Base-by-base conservation (phyloP, 2,113 vertebrate genomes). In the Acanthochromis polyacanthus region DNA sequence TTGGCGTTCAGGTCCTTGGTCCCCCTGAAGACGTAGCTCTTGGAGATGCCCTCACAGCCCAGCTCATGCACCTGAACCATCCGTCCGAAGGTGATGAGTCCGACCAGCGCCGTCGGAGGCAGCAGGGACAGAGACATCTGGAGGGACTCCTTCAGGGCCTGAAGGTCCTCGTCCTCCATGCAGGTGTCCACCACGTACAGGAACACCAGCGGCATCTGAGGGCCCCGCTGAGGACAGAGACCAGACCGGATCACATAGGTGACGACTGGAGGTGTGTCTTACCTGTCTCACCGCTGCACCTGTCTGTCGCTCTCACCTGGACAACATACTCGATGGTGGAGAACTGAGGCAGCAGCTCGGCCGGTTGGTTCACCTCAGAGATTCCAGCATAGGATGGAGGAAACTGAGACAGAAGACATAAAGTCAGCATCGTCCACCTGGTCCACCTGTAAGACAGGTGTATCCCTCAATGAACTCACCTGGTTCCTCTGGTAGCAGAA, bases 401-500 rank as follows among this genome's bases (percentile, higher is more conserved):
- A 91, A 99, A 99, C 98, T 99, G 89, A 4, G 64, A 70, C 38
- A 72, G 5, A 61, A 28, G 43, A 23, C 22, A 32, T 1, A 16
- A 3, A 2, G 45, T 53, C 20, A 61, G 17, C 15, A n/a, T 61
- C 28, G 8, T 22, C 32, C 23, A 3, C 23, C 7, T 20, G 4
- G 12, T 15, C 1, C 30, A 71, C n/a, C 30, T 1, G 30, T 19
- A 15, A 15, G 1, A 14, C 52, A 48, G 1, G 32, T n/a, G 70
- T 0, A 15, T n/a, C 30, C 38, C 43, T 30, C 5, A 0, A 28
- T 30, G 12, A 15, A 69, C 71, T 70, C 68, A 82, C 80, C 97
- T 99, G 98, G 91, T 99, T 99, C 92, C 98, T 96, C 90, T 99
- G 98, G 90, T 99, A 99, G 91, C 98, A 99, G 85, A 99, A 99